phyloP scores from a whole-genome alignment of 30 jellyfish, hydroid and myxozoan species.

The Cassiopea andromeda region DNA sequence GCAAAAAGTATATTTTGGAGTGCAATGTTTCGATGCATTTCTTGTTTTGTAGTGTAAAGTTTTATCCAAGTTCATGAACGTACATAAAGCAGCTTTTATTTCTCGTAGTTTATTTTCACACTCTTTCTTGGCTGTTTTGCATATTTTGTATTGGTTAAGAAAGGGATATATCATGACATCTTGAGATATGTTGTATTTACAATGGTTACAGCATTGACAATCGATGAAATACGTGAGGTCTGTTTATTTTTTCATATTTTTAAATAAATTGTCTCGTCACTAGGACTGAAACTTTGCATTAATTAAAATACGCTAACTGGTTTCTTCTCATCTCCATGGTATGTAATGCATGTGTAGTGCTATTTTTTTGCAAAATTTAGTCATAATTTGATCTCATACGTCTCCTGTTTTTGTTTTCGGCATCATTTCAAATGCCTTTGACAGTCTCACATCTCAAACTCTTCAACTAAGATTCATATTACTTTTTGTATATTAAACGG shows the following conservation, averaged over 20 bases:
- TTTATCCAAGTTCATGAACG: not conserved
- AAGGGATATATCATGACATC: constrained; percentile 15
- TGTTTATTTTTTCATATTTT: not conserved
- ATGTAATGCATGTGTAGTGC: no score
- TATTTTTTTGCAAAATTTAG: no score
- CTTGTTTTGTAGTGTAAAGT: not conserved
- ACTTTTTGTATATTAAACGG: no score
- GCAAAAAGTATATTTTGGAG: no score
- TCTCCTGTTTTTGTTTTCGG: no score
- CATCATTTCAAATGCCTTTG: no score
- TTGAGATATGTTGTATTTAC: constrained; percentile 27
- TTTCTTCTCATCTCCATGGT: no score
- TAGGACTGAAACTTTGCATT: not conserved
- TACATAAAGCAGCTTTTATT: not conserved
- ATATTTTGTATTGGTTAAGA: constrained; percentile 28
- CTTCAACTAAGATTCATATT: no score
- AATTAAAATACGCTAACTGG: no score
- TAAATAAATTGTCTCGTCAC: not conserved
- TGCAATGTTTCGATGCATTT: no score
- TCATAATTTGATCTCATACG: no score
- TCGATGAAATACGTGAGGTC: constrained; percentile 51
- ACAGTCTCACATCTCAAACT: no score
- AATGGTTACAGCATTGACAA: constrained; percentile 29
- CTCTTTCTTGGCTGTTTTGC: constrained; percentile 32
- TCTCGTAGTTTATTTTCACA: constrained; percentile 21